Conservation (phyloP, 2,888 invertebrate genomes). For the Himalopsyche japonica region DNA sequence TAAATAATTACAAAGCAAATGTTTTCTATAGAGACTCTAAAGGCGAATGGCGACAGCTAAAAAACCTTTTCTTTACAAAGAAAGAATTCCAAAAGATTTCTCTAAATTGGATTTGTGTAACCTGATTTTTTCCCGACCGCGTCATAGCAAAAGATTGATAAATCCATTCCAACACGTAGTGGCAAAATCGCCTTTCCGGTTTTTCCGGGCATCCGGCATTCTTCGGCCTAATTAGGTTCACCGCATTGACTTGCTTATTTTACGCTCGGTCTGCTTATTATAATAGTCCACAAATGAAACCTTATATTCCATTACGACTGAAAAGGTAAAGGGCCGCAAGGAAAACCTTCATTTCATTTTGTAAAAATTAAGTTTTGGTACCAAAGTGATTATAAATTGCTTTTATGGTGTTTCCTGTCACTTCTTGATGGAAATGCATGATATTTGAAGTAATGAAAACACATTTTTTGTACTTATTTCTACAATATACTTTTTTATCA, state of each 20-base stretch:
- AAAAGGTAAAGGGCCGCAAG: neutral
- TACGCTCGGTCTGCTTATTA: neutral
- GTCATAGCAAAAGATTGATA: neutral
- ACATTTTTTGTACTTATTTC: no score
- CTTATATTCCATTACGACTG: neutral
- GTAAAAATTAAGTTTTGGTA: no score
- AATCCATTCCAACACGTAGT: neutral
- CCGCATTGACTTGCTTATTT: neutral
- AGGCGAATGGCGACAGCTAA: no score
- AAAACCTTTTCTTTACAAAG: no score
- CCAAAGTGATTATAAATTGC: no score
- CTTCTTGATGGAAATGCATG: no score
- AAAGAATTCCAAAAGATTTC: no score
- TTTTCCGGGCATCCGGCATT: neutral
- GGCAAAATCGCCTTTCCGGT: neutral
- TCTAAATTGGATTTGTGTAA: neutral
- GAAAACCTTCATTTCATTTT: neutral
- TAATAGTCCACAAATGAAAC: neutral
- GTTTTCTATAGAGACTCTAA: no score
- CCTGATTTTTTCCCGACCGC: neutral
- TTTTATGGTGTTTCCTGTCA: no score
- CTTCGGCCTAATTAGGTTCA: neutral
- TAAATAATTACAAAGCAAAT: no score
- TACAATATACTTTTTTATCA: no score
- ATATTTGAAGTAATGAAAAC: no score